Evolutionary conservation across 2,113 vertebrate species (phyloP).

Genomic region (Phocoena phocoena): DNA sequence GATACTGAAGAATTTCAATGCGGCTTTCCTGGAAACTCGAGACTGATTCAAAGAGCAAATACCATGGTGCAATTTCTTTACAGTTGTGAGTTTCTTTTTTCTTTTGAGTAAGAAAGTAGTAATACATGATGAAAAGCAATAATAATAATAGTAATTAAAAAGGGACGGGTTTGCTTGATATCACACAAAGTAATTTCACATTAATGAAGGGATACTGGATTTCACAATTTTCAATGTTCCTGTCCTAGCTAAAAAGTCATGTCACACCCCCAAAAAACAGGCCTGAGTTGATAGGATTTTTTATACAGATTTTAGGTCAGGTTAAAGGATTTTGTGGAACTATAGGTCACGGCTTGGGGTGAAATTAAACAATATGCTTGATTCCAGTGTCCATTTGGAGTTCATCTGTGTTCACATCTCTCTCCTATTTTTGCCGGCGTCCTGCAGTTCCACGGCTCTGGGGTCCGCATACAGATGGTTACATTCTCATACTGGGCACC

Average conservation of each 20-base stretch:
- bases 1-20: neutral
- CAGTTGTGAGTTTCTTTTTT: neutral
- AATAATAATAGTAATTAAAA: neutral
- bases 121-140: constrained; percentile 34
- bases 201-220: neutral
- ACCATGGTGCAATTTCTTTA: neutral
- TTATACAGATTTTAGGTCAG: neutral
- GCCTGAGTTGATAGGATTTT: neutral
- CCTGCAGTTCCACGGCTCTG: neutral
- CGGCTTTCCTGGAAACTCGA: constrained; percentile 5
- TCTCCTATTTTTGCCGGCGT: neutral
- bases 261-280: no score
- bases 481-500: constrained; percentile 67
- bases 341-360: neutral
- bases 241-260: neutral
- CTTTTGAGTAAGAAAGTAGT: neutral
- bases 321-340: neutral
- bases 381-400: neutral
- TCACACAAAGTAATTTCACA: neutral
- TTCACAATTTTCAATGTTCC: neutral
- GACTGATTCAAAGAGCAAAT: constrained; percentile 63
- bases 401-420: neutral
- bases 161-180: neutral
- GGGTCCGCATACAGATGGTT: neutral
- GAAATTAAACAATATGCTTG: neutral